Base-by-base conservation (phyloP, 1,140 invertebrate genomes). In the Dolichoris vasculosae region DNA sequence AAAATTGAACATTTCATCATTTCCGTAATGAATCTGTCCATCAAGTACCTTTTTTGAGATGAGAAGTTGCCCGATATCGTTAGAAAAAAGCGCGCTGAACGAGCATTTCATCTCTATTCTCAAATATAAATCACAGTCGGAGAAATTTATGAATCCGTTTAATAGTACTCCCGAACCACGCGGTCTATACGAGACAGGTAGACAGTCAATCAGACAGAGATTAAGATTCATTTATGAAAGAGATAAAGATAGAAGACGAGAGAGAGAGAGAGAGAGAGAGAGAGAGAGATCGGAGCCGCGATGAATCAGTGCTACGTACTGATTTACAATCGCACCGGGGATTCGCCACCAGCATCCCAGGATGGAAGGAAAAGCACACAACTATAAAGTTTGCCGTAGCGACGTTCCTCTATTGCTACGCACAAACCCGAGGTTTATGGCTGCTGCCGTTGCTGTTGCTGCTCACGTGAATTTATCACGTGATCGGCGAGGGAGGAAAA, bases 151-250 rank as follows among this genome's bases (percentile, higher is more conserved):
- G 63, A 46, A 63, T 69, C 30, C 79, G 55, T 35, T 82, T 64
- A 82, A 82, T 71, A 67, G 38, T 38, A n/a, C 51, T 11, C 48
- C 17, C n/a, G 59, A 63, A 8, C 6, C 59, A n/a, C 23, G 17
- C 30, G 26, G 23, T n/a, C 26, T 26, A 63, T n/a, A 63, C 59
- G 59, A 63, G 59, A 63, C 2, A 63, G 59, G 23, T n/a, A n/a
- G 2, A n/a, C 23, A 63, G 59, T 26, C 7, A 30, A 75, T 75
- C 64, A 55, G 35, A 78, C 83, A 78, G 43, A 78, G 83, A 84
- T 78, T 78, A 69, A 84, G 75, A 84, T 78, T 84, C 83, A 84
- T 78, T 76, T 78, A 55, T 67, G 40, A 67, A 71, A 78, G 75
- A 51, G 75, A 75, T 75, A 30, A n/a, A 71, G 43, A 55, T 73